Conservation (phyloP, 2,797 vertebrate species). For the Ctenopoma kingsleyae region DNA sequence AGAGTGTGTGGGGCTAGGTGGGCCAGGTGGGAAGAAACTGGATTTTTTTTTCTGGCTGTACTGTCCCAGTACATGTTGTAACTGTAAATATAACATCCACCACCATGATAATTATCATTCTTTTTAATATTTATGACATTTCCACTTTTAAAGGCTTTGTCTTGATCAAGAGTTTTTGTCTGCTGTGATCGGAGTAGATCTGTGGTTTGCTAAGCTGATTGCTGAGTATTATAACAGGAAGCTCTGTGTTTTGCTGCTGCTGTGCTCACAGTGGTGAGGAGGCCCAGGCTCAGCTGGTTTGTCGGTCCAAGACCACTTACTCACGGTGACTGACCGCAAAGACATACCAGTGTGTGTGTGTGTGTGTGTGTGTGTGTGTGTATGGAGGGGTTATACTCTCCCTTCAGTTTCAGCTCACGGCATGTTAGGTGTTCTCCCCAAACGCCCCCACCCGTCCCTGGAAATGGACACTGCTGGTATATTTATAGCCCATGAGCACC, state of each 20-base stretch:
- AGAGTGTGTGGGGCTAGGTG: too few relatives aligned
- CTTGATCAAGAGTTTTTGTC: neutral
- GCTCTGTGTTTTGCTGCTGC: slow-evolving; percentile 39
- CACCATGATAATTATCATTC: neutral
- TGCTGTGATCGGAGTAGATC: slow-evolving; percentile 5
- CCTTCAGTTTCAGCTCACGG: slow-evolving; percentile 37
- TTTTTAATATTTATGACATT: neutral
- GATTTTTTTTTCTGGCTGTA: too few relatives aligned
- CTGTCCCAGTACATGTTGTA: too few relatives aligned
- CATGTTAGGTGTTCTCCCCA: slow-evolving; percentile 65
- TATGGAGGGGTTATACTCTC: slow-evolving; percentile 43
- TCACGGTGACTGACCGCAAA: slow-evolving; percentile 53
- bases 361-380: neutral
- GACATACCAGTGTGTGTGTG: slow-evolving; percentile 38
- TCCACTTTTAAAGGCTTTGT: neutral
- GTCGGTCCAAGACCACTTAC: slow-evolving; percentile 46
- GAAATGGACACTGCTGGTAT: slow-evolving; percentile 84
- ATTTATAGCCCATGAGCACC: slow-evolving; percentile 84
- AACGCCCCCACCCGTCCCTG: slow-evolving; percentile 51
- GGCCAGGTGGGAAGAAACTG: too few relatives aligned
- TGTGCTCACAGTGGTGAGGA: slow-evolving; percentile 29
- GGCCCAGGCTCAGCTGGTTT: slow-evolving; percentile 53
- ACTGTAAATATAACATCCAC: too few relatives aligned
- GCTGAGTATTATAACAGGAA: slow-evolving; percentile 33
- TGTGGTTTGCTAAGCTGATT: slow-evolving; percentile 14